Percentiles rank a stretch among this genome's conserved stretches.
Evolutionary conservation across 2,888 invertebrate genomes (phyloP).

Genomic region (Eupithecia centaureata): DNA sequence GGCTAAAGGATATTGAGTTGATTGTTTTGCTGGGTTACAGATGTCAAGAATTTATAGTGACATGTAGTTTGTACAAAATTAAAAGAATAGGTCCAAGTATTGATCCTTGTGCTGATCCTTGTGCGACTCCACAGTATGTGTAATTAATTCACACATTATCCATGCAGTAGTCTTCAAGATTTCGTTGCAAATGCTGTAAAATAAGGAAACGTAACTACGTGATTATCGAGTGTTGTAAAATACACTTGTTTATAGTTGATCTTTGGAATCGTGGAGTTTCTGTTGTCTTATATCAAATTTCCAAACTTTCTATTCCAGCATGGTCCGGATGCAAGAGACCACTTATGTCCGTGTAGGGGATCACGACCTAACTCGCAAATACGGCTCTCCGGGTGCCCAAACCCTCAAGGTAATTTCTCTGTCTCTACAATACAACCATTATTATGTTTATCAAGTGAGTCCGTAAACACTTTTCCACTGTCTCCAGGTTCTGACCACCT

Average conservation of each 20-base stretch:
- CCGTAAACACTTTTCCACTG: background rate
- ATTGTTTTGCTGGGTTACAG: background rate
- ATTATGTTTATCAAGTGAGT: background rate
- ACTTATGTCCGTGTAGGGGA: constrained; percentile 97
- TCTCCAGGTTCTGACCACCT: constrained; percentile 92
- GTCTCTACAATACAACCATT: background rate
- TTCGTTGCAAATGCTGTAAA: too few species aligned
- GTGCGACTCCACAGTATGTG: background rate
- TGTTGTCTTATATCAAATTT: background rate
- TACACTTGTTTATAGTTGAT: background rate
- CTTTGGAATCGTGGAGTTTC: background rate
- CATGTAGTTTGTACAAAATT: background rate
- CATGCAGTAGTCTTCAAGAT: too few species aligned
- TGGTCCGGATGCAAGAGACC: constrained; percentile 96
- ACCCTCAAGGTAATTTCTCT: constrained; percentile 85
- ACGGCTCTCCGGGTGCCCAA: constrained; percentile 96
- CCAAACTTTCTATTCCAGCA: constrained; percentile 79
- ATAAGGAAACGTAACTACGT: too few species aligned
- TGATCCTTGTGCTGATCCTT: background rate
- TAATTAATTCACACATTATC: too few species aligned
- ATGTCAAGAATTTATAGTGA: background rate
- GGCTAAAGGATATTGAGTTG: background rate
- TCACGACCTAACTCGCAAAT: constrained; percentile 94
- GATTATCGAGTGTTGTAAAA: too few species aligned
- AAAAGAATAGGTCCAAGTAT: background rate